Evolutionary conservation across 2,888 invertebrate genomes (phyloP).

Genomic region (Eugnorisma glareosa): DNA sequence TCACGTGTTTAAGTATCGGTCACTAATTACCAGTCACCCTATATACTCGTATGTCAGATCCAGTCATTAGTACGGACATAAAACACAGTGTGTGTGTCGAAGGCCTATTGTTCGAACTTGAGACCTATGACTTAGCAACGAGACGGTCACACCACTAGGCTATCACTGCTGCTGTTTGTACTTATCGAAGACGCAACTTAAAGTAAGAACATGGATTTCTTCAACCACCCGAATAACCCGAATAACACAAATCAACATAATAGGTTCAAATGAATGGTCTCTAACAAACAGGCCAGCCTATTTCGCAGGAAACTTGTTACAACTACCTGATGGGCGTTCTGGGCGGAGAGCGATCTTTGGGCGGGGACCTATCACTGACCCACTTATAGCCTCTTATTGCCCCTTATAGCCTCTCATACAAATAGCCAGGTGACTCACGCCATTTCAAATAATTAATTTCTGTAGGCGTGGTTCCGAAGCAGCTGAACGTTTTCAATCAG

Average conservation of each 20-base stretch:
- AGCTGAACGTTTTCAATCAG: constrained; percentile 75
- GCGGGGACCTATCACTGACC: constrained; percentile 74
- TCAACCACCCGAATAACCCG: neutral
- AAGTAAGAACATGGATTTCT: neutral
- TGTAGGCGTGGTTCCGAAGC: constrained; percentile 73
- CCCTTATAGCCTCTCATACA: constrained; percentile 52
- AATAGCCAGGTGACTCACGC: constrained; percentile 73
- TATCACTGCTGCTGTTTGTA: no score
- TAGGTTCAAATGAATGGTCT: constrained; percentile 59
- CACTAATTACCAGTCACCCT: no score
- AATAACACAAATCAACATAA: constrained; percentile 22
- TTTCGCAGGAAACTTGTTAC: constrained; percentile 70
- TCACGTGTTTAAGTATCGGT: no score
- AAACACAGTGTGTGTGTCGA: no score
- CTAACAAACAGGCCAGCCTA: constrained; percentile 65
- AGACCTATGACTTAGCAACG: no score
- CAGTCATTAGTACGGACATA: neutral
- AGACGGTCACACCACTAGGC: no score
- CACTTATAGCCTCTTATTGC: constrained; percentile 63
- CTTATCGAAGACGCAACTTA: neutral
- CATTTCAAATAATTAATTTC: constrained; percentile 77
- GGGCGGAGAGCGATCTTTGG: constrained; percentile 73
- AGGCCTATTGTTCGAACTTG: no score
- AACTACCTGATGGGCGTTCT: constrained; percentile 67
- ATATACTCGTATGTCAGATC: no score